These are phyloP conservation scores for Cepphus grylle DNA, from an alignment of 2,113 vertebrate species.

Conservation along the genomic window DNA sequence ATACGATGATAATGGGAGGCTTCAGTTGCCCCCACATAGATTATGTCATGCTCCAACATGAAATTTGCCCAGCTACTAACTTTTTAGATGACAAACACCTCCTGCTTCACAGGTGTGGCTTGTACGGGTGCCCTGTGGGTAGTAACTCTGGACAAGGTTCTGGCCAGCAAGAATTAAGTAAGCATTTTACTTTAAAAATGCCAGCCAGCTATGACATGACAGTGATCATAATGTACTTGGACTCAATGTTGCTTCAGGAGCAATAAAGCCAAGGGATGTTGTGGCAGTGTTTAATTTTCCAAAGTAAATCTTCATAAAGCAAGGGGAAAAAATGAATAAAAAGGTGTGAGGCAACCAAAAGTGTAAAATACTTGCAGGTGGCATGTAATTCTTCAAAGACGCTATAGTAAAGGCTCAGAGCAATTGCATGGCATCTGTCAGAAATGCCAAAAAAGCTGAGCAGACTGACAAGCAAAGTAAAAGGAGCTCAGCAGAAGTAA, in stretches of 20 bases:
- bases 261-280: background rate
- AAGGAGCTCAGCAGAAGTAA: background rate
- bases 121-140: background rate
- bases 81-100: background rate
- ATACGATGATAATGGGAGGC: accelerated
- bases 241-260: background rate
- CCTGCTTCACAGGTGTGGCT: background rate
- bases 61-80: background rate
- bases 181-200: background rate
- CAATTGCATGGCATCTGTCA: background rate
- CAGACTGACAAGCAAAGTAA: background rate
- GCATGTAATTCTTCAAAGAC: background rate
- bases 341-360: background rate
- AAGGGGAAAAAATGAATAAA: background rate
- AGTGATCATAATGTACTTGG: background rate
- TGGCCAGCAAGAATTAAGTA: background rate
- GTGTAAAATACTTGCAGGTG: background rate
- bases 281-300: background rate
- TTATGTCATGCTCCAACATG: background rate
- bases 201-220: background rate
- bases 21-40: background rate
- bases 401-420: background rate
- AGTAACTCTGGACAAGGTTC: background rate
- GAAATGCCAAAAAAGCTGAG: background rate
- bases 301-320: background rate